Base-by-base conservation (phyloP, 1,140 invertebrate species). In the Leucophenga varia region DNA sequence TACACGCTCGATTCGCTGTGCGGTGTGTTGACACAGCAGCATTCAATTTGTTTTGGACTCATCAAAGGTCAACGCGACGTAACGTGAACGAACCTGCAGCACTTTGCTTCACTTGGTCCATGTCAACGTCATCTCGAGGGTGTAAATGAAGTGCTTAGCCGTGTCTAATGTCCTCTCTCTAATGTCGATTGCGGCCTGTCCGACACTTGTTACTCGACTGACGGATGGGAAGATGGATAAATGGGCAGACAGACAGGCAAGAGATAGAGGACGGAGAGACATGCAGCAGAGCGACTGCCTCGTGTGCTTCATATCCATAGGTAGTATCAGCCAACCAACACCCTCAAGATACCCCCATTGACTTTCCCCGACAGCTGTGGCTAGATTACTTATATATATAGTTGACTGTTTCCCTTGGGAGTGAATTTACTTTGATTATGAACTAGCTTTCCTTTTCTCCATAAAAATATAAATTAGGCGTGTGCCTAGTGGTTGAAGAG, bases 31-130 rank as follows among this genome's bases (percentile, higher is more conserved):
- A 65, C 59, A 65, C 43, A 49, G 42, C 51, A 58, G 31, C 53
- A 67, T 63, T 59, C 63, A 67, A 67, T 61, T 65, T 59, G 59
- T 65, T 67, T 56, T 65, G 59, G n/a, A 38, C 63, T 65, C 61
- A 67, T 65, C 61, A 67, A 54, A 56, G 13, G 32, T 14, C 4
- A 3, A 4, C 32, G 8, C 7, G 4, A 44, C 6, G 12, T 28
- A 28, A 12, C 25, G 6, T 28, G 25, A 28, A 28, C 6, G 43
- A 43, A 45, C 31, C 55, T 54, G 51, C 35, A 36, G n/a, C n/a
- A n/a, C n/a, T n/a, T n/a, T n/a, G n/a, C n/a, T n/a, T n/a, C n/a
- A 35, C 25, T 52, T 12, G 35, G 17, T 28, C 28, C 3, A 16
- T 37, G 32, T 34, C 32, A 45, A 25, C 32, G 44, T 47, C 48